Evolutionary conservation across 2,888 invertebrate species (phyloP), one percentile per base, ranked within the genome.

Genomic region (Polymixis flavicincta): DNA sequence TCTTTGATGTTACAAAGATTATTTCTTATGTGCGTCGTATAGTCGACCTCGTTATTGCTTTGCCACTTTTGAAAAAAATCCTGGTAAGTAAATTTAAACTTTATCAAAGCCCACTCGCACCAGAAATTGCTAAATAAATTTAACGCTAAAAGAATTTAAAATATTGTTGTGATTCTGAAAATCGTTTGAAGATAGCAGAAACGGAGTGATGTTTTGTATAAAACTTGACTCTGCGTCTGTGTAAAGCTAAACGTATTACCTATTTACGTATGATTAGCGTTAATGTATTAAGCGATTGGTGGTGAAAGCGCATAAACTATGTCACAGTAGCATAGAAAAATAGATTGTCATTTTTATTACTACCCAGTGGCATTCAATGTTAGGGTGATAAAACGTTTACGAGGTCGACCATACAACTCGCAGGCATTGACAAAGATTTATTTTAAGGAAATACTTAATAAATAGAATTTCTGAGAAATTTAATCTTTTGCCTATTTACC

Each of bases 1-100:
- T 25, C 45, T 68, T 61, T 78, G n/a, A 55, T 42, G 70, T 61
- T 42, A 50, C 54, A 19, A 60, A 48, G 32, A 48, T 28, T 52
- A 55, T 76, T 48, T 64, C 50, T 25, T 22, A 22, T 71, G 32
- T 8, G n/a, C 17, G 55, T 25, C 48, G n/a, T 8, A 48, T 13
- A 19, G 28, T 50, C 14, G 14, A 22, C 28, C 9, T 50, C 14
- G 9, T 50, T 52, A 8, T 65, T n/a, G 28, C 22, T 50, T 65
- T 14, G 13, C 4, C 25, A 28, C 19, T 28, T 64, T 59, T 11
- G 11, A 11, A 11, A 59, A 32, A 19, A 32, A 32, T 19, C 8
- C 13, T n/a, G n/a, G n/a, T n/a, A n/a, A 28, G 3, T 32, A 50
- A 65, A 32, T 65, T 50, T 5, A 19, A 28, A 28, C 1, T 65